These are phyloP conservation scores for Prolemur simus DNA, from an alignment of 2,113 vertebrate species.

Conservation along the genomic window DNA sequence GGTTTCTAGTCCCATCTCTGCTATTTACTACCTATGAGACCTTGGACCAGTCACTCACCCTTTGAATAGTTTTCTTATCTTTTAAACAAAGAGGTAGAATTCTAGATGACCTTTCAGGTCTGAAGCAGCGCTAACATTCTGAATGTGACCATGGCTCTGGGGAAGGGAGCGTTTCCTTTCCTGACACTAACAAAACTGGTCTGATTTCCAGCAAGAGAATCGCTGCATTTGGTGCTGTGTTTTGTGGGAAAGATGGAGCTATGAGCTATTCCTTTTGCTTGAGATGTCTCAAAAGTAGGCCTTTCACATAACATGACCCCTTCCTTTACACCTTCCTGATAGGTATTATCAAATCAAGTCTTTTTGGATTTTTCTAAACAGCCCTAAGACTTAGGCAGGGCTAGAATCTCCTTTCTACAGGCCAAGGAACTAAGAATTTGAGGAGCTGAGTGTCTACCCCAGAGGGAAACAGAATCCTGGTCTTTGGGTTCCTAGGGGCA, in stretches of 20 bases:
- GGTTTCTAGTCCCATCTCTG: background rate
- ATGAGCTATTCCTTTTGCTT: background rate
- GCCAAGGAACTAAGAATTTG: background rate
- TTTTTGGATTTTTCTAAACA: background rate
- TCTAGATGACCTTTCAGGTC: background rate
- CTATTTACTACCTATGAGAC: background rate
- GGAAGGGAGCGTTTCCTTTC: background rate
- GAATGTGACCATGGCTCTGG: background rate
- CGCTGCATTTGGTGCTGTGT: background rate
- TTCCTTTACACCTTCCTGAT: background rate
- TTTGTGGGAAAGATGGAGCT: background rate
- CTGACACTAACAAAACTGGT: background rate
- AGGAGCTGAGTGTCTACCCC: background rate
- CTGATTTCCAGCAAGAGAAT: background rate
- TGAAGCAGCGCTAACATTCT: background rate
- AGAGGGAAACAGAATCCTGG: background rate
- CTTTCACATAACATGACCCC: background rate
- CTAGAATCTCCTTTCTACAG: background rate
- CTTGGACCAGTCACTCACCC: background rate
- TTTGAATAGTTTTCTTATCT: background rate
- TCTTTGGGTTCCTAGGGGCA: background rate
- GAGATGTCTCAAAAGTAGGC: background rate
- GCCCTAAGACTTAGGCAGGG: background rate
- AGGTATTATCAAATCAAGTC: background rate
- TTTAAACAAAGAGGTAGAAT: background rate